Evolutionary conservation across 2,888 invertebrate genomes (phyloP).

Genomic region (Thelaira solivaga): DNA sequence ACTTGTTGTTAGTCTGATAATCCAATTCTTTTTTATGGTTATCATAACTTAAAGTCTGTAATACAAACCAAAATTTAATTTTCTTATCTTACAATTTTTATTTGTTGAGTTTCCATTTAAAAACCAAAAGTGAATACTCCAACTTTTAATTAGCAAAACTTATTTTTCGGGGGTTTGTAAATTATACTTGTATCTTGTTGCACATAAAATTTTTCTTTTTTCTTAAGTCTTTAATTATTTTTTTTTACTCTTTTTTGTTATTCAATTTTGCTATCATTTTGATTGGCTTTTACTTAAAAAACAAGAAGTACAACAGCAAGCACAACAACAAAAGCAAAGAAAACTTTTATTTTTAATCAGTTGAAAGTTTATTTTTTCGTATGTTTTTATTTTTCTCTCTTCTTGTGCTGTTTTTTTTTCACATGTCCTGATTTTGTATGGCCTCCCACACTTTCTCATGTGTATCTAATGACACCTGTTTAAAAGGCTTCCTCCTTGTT

Average conservation of each 20-base stretch:
- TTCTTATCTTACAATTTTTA: too few relatives aligned
- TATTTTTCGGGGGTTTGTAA: conserved; percentile 11
- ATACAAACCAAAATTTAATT: too few relatives aligned
- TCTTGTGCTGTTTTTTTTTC: not conserved
- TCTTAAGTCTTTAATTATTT: conserved; percentile 29
- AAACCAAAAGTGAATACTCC: too few relatives aligned
- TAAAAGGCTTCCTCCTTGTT: conserved; percentile 42
- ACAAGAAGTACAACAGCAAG: too few relatives aligned
- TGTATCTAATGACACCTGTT: conserved; percentile 53
- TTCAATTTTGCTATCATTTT: conserved; percentile 34
- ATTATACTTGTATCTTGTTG: not conserved
- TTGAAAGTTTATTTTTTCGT: conserved; percentile 4
- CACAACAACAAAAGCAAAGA: not conserved
- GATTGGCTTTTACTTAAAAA: conserved; percentile 21
- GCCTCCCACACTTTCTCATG: conserved; percentile 40
- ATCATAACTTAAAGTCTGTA: too few relatives aligned
- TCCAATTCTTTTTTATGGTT: too few relatives aligned
- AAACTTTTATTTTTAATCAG: conserved; percentile 21
- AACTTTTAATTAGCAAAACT: conserved; percentile 5
- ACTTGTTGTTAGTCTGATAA: too few relatives aligned
- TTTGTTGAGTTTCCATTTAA: too few relatives aligned
- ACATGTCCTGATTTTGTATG: conserved; percentile 29
- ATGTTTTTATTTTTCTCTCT: not conserved
- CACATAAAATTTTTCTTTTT: conserved; percentile 25
- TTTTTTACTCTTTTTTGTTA: conserved; percentile 24